A percentile compares a stretch with the other conserved stretches of the same genome.
Conservation (phyloP, 1,140 invertebrate genomes). For the Fopius arisanus region DNA sequence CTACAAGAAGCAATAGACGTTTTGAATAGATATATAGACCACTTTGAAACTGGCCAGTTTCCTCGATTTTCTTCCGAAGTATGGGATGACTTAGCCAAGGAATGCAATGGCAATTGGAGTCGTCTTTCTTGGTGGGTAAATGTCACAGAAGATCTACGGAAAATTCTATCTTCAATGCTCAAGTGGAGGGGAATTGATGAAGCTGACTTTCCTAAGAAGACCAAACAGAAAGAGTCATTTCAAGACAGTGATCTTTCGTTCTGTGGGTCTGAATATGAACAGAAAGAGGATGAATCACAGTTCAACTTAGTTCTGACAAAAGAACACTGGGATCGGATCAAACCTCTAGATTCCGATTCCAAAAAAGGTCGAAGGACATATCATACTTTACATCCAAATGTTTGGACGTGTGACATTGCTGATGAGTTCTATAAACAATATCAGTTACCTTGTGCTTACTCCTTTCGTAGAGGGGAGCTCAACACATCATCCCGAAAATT, state of each 20-base stretch:
- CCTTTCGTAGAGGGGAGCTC: neutral
- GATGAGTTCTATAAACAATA: slow-evolving; percentile 2
- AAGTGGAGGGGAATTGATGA: too few relatives aligned
- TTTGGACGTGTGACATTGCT: slow-evolving; percentile 8
- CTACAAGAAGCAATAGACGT: neutral
- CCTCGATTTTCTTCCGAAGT: neutral
- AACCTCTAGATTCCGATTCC: neutral
- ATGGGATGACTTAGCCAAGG: neutral
- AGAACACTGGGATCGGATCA: slow-evolving; percentile 10
- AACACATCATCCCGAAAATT: neutral
- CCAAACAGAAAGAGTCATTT: too few relatives aligned
- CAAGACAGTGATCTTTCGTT: neutral
- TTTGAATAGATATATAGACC: neutral
- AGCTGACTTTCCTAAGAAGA: too few relatives aligned
- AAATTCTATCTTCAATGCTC: neutral
- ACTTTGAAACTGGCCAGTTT: neutral
- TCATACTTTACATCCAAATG: neutral
- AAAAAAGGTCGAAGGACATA: neutral
- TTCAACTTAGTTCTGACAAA: slow-evolving; percentile 17
- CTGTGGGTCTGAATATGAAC: neutral
- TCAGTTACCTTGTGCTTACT: slow-evolving; percentile 7
- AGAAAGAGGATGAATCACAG: neutral
- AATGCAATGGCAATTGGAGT: neutral
- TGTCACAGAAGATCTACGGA: neutral
- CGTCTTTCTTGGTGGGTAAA: neutral